phyloP scores from a whole-genome alignment of 2,888 invertebrate genomes.

The Toxonevra muliebris region DNA sequence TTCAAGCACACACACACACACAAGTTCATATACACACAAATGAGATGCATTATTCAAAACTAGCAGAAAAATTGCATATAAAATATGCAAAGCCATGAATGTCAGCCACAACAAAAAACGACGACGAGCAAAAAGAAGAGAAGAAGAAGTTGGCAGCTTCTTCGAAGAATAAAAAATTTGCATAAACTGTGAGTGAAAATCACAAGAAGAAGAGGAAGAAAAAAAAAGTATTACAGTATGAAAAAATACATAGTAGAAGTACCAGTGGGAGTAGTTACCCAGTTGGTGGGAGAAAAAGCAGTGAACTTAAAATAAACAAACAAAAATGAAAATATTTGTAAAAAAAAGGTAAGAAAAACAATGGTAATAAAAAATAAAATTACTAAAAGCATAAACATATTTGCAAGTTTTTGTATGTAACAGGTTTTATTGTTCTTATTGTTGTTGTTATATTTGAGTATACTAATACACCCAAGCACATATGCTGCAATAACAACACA shows the following conservation, averaged over 20 bases:
- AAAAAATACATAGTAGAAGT: no score
- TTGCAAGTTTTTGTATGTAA: no score
- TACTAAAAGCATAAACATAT: not conserved
- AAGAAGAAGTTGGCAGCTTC: constrained; percentile 2
- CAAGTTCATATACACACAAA: constrained; percentile 12
- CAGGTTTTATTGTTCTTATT: no score
- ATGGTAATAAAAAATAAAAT: constrained; percentile 1
- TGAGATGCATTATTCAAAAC: constrained; percentile 21
- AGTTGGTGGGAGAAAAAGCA: no score
- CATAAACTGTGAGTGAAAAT: not conserved
- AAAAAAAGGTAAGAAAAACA: not conserved
- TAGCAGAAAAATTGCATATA: constrained; percentile 21
- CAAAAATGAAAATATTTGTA: no score
- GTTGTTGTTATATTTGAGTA: no score
- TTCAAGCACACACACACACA: not conserved
- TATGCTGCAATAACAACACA: no score
- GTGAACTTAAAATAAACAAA: no score
- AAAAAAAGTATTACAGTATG: no score
- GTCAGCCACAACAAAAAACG: constrained; percentile 8
- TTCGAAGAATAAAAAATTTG: constrained; percentile 1
- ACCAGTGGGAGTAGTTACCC: no score
- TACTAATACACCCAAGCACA: no score
- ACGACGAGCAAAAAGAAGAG: not conserved
- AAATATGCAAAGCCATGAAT: constrained; percentile 32
- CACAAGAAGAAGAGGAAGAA: not conserved